Evolutionary conservation across 2,113 vertebrate species (phyloP), one percentile per base, ranked within the genome.

Genomic region (Scopus umbretta): DNA sequence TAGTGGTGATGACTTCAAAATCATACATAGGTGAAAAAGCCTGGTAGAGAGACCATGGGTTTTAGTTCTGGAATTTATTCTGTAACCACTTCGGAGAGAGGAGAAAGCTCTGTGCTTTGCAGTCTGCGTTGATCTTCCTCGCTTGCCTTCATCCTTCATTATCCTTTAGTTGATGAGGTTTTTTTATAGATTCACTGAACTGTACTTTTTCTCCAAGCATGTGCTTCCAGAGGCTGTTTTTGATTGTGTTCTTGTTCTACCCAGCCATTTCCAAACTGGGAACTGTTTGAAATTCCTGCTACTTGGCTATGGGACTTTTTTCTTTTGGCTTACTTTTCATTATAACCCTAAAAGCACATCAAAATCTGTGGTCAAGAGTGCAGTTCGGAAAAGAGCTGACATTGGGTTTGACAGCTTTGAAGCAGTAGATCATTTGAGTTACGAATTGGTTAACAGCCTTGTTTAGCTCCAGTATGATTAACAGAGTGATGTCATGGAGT

Each of bases 391-490:
- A 68, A 73, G 85, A 93, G 42, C 66, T 94, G 95, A 55, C n/a
- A 6, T 70, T 9, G 2, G 55, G 45, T 27, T 21, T 67, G 83
- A 47, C 80, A 89, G 86, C 91, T 94, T 67, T 17, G 4, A 73
- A 92, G 85, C 62, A 53, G 45, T n/a, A 82, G 71, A 70, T 66
- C 11, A 50, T 63, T 65, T 71, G 66, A 45, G n/a, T 70, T 83
- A 80, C 56, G 68, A 50, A 38, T n/a, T 13, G 55, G 73, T 56
- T 70, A 49, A 82, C 56, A 72, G 70, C 62, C 83, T 67, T 92
- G 58, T 72, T 95, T 65, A 30, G 53, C 71, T 90, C 30, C 53
- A 86, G 32, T 27, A 5, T 90, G 90, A 93, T 95, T 86, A 82
- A 94, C 70, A 70, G 55, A 76, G 62, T 82, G 94, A 62, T 90